A percentile compares a stretch with the other conserved stretches of the same genome.
phyloP scores from a whole-genome alignment of 2,113 vertebrate genomes.

The Hippocampus guttulatus region DNA sequence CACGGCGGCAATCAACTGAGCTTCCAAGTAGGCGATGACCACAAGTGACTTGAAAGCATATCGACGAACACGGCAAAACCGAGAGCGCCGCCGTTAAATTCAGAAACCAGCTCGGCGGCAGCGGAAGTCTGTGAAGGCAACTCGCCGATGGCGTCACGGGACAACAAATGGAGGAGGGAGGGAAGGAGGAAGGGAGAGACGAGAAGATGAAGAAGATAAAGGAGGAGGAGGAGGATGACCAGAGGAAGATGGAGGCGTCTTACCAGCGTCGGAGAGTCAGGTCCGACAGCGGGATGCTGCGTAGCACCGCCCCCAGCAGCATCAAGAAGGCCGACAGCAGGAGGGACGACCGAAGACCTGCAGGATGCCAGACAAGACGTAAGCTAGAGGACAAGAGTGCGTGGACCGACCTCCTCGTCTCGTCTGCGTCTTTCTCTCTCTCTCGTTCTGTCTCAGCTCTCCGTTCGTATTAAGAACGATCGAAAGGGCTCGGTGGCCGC shows the following conservation, averaged over 20 bases:
- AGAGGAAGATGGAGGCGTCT: constrained; percentile 23
- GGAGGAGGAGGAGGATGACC: too few species aligned
- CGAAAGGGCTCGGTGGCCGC: too few species aligned
- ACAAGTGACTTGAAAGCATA: not conserved
- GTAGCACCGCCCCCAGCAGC: constrained; percentile 82
- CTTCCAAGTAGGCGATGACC: not conserved
- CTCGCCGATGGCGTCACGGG: not conserved
- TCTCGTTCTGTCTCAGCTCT: too few species aligned
- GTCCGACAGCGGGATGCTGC: constrained; percentile 82
- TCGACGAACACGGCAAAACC: not conserved
- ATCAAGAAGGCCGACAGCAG: constrained; percentile 86
- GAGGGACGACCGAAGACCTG: constrained; percentile 88
- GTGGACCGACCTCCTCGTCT: too few species aligned
- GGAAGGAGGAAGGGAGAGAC: too few species aligned
- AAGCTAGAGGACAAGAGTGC: not conserved
- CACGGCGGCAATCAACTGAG: too few species aligned
- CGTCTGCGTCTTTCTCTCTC: too few species aligned
- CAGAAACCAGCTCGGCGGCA: not conserved
- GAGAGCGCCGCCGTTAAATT: not conserved
- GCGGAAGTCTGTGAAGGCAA: not conserved
- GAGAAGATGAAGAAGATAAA: not conserved
- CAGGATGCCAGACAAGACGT: constrained; percentile 24
- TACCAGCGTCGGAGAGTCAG: constrained; percentile 80
- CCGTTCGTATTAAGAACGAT: too few species aligned
- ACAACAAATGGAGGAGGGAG: not conserved